Base-by-base conservation (phyloP, 2,888 invertebrate species). In the Diachrysia chrysitis region DNA sequence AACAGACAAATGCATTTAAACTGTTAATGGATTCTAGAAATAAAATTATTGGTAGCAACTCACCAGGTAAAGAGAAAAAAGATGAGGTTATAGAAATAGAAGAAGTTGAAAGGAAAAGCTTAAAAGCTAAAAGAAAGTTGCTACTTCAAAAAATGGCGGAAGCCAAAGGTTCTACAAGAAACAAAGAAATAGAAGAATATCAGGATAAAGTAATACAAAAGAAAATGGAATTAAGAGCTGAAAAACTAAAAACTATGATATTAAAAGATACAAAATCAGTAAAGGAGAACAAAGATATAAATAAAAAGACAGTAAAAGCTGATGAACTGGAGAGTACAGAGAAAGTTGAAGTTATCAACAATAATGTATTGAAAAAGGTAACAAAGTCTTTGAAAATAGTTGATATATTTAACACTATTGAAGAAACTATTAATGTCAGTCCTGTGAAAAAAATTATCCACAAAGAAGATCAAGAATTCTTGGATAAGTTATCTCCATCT, bases 11-110 rank as follows among this genome's bases (percentile, higher is more conserved):
- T 95, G 97, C 96, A 42, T 97, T 97, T 87, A 93, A 96, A 82
- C 85, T 97, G 35, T 93, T 97, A 92, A 97, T 97, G 97, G 96
- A 96, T 75, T 96, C 96, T 19, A 93, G 97, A 73, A 96, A 96
- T 84, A 96, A 96, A 85, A 94, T 94, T 58, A 95, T 97, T 71
- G 97, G 97, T 2, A 89, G 90, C 23, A 97, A 97, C 89, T 96
- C 96, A 25, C 96, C 96, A 10, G 97, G 97, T 0, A 96, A 96
- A 89, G 95, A 95, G 57, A 89, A 86, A 80, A 75, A 59, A 21
- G 58, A 73, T 59, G 87, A 88, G 57, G 85, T 87, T 68, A 75
- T 78, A 64, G 88, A 90, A 71, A 69, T 77, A 25, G 90, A 87
- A 67, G 69, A 81, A 25, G 54, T 67, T 62, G 88, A 90, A 75